Percentiles rank a stretch among this genome's conserved stretches.
phyloP scores from a whole-genome alignment of 2,113 vertebrate species.

The Caranx melampygus region DNA sequence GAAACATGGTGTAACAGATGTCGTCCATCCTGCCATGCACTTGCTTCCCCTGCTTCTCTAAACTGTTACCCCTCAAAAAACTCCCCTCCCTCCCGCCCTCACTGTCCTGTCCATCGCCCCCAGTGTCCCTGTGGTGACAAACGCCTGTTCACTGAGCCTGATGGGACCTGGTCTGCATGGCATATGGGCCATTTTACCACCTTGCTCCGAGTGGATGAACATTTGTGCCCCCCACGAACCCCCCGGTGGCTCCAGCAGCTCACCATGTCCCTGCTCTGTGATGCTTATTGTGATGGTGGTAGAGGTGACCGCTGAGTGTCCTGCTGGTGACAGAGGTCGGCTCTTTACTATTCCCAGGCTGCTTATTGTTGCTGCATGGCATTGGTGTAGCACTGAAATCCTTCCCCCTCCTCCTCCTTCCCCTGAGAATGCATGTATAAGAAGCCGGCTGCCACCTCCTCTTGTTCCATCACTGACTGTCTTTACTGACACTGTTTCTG shows the following conservation, averaged over 20 bases:
- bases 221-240: slow-evolving; percentile 10
- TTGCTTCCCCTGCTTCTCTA: slow-evolving; percentile 57
- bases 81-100: neutral
- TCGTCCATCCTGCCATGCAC: slow-evolving; percentile 72
- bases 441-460: slow-evolving; percentile 37
- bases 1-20: slow-evolving; percentile 78
- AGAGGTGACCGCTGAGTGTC: slow-evolving; percentile 18
- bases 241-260: slow-evolving; percentile 5
- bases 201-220: slow-evolving; percentile 28
- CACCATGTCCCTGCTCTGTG: slow-evolving; percentile 15
- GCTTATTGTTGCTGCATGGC: slow-evolving; percentile 71
- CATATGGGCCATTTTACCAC: slow-evolving; percentile 54
- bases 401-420: slow-evolving; percentile 56
- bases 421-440: slow-evolving; percentile 56
- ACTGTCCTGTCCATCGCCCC: slow-evolving; percentile 31
- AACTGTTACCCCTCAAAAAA: slow-evolving; percentile 23
- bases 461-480: slow-evolving; percentile 44
- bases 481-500: slow-evolving; percentile 42
- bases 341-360: slow-evolving; percentile 33
- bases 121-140: slow-evolving; percentile 52
- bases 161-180: slow-evolving; percentile 65
- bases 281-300: slow-evolving; percentile 24
- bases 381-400: slow-evolving; percentile 75
- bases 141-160: slow-evolving; percentile 44
- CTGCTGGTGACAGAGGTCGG: neutral